Evolutionary conservation across 2,797 vertebrate species (phyloP), one percentile per base, ranked within the genome.

Genomic region (Phrynocephalus guinanensis): DNA sequence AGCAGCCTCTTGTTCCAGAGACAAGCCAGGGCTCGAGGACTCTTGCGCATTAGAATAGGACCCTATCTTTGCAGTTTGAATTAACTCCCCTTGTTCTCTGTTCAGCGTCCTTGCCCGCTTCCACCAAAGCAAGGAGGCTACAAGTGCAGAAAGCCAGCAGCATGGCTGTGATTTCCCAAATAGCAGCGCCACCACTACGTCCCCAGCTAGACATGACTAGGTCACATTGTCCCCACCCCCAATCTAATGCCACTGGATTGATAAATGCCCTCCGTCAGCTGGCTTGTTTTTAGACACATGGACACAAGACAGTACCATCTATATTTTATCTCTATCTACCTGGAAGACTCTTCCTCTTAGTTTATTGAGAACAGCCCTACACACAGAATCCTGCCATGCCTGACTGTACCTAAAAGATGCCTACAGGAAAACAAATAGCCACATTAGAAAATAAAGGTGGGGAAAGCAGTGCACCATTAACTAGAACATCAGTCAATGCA

Each of bases 281-380:
- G 33, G 63, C 6, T 38, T 80, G 78, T 67, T 89, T 52, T 85
- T 79, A 78, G n/a, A 87, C 48, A 73, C 20, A 60, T 13, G 66
- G 30, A 67, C 91, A 88, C 77, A 71, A 85, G 18, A 73, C 44
- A 56, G 33, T 56, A 79, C n/a, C n/a, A 76, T 82, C n/a, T 88
- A 79, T n/a, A 85, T 38, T 71, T 79, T 67, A 50, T 85, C 72
- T 89, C 88, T 82, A 63, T 86, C 88, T 86, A 89, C 84, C 84
- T 86, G 80, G 67, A 78, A 86, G 84, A 78, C 56, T 82, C 87
- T 48, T 85, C 75, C 79, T 89, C 75, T 89, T 73, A 89, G 63
- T 79, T 89, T 83, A 89, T 83, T 89, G 84, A 86, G 73, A 83
- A 71, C 33, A 82, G 28, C 67, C 88, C 84, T 86, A 86, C 67